Evolutionary conservation across 2,113 vertebrate genomes (phyloP).

Genomic region (Indri indri): DNA sequence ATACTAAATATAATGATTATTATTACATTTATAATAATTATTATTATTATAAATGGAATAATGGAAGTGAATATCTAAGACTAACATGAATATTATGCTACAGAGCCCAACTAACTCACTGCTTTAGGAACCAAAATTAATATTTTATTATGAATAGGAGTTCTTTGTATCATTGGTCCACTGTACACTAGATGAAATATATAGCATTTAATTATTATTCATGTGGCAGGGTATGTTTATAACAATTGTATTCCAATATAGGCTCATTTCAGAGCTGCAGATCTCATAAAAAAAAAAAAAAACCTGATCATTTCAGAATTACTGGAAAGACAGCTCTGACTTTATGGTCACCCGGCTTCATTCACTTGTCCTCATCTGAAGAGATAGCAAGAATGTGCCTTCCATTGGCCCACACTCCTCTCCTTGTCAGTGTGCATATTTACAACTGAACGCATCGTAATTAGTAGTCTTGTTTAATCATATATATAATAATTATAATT

Average conservation of each 20-base stretch:
- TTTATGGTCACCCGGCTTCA: neutral
- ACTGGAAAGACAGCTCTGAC: neutral
- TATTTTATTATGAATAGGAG: slow-evolving; percentile 13
- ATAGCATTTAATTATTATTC: neutral
- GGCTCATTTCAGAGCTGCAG: neutral
- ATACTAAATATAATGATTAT: too few relatives aligned
- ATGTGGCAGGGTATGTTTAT: neutral
- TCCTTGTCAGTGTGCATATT: neutral
- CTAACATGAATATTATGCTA: neutral
- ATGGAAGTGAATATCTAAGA: neutral
- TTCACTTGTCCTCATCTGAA: neutral
- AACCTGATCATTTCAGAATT: neutral
- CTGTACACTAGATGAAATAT: neutral
- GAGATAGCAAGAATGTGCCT: neutral
- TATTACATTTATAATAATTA: too few relatives aligned
- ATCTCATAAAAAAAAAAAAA: neutral
- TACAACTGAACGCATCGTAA: neutral
- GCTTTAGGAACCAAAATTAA: neutral
- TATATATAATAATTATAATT: neutral
- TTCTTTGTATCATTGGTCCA: neutral
- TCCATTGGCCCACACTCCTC: neutral
- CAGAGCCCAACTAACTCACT: neutral
- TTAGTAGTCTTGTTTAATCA: neutral
- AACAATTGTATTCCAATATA: neutral
- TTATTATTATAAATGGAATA: neutral